Evolutionary conservation across 2,888 invertebrate genomes (phyloP), one percentile per base, ranked within the genome.

Genomic region (Tortricodes alternella): DNA sequence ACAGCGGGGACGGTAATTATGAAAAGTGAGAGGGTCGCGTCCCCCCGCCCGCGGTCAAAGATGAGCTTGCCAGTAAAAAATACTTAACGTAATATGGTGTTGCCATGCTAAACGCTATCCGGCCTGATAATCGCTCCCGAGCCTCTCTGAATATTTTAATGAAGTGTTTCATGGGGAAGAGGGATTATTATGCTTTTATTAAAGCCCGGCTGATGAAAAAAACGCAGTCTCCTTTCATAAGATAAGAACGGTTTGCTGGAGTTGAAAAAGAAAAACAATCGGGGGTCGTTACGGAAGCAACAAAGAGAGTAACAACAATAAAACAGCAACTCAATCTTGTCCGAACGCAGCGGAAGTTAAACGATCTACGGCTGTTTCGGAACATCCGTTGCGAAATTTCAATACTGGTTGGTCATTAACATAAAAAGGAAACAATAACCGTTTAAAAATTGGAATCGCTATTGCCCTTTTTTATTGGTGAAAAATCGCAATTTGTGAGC

Each of bases 341-440:
- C 74, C 79, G 68, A 67, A 72, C 76, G 72, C 75, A 75, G 72
- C 75, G 56, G 65, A 73, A 74, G 81, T 83, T 78, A 82, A 84
- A 82, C 84, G 84, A 76, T 75, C 77, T 71, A 68, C 69, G 71
- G 66, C 71, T 70, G 74, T 75, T 72, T 74, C 78, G 73, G 79
- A 80, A 78, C 80, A 78, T 76, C 80, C 80, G 80, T 78, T 81
- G 73, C 79, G 67, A 78, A 80, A 83, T 83, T 84, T 83, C 83
- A 85, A 86, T 85, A 81, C 81, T 76, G 80, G 76, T 71, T 76
- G 80, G 76, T 71, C 85, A 89, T 89, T 88, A 89, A 80, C 86
- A 88, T 89, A 88, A 90, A 89, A 87, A 84, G 81, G 82, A 83
- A 87, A 90, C 87, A 88, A 87, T 89, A 89, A 88, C 86, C 85